Base-by-base conservation (phyloP, 2,113 vertebrate genomes). In the Plecotus auritus region DNA sequence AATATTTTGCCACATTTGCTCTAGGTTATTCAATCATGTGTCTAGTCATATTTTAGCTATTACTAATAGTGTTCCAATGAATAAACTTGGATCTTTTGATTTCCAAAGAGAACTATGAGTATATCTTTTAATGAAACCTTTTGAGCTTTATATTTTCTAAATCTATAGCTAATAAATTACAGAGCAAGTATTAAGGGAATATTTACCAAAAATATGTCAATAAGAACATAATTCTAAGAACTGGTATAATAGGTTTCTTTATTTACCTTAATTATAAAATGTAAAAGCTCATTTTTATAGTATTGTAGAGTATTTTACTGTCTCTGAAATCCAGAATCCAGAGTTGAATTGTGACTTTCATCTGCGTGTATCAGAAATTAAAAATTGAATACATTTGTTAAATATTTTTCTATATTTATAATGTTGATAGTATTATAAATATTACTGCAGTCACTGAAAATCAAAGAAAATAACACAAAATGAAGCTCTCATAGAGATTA, bases 401-500 rank as follows among this genome's bases (percentile, higher is more conserved):
- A 56, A 86, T 95, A 54, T 70, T 85, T 78, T 95, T 86, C 83
- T 92, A 73, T 88, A 77, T 40, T 95, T 37, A 72, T 45, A 47
- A 37, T 56, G 13, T 51, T 97, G 69, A 89, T 88, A 76, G 85
- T 81, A 42, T 42, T 42, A 32, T 87, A 70, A 97, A 87, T 92
- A 85, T 83, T 51, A 88, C 85, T 96, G 51, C 69, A 95, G 66
- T 88, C 73, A 95, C 42, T 0, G n/a, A 40, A 90, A 91, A 51
- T 95, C 16, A 97, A 96, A 59, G 28, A 89, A 97, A 96, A 97
- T 85, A 95, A 14, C 66, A 96, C 89, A 93, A 74, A 97, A 80
- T 5, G 45, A 51, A 93, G 95, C 56, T 37, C 76, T 90, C 59
- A 42, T 5, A 86, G 74, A 96, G 69, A 96, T 22, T 73, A 49